A percentile compares a stretch with the other conserved stretches of the same genome.
Conservation (phyloP, 1,140 invertebrate species). For the Tetragnatha versicolor region DNA sequence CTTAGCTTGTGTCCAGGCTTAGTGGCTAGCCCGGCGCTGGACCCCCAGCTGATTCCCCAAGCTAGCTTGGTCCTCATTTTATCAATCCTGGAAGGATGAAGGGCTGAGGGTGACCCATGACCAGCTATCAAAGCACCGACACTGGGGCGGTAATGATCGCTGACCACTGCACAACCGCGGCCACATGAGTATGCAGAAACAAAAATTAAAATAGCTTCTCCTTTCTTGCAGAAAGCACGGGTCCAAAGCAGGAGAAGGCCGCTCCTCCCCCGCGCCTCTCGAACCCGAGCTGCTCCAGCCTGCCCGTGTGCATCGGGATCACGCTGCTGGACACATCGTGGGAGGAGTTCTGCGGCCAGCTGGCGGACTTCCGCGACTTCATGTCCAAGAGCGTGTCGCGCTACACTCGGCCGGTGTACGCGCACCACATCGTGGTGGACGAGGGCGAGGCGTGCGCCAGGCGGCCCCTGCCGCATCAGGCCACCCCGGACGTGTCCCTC, state of each 20-base stretch:
- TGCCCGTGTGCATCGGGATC: slow-evolving; percentile 31
- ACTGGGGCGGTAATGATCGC: background rate
- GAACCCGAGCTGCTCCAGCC: slow-evolving; percentile 32
- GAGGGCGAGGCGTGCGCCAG: background rate
- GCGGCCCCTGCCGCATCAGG: background rate
- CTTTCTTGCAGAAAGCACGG: no score
- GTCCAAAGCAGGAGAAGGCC: background rate
- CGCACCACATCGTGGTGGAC: slow-evolving; percentile 27
- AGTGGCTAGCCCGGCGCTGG: no score
- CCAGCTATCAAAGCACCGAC: background rate
- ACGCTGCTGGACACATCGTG: slow-evolving; percentile 32
- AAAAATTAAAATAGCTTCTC: background rate
- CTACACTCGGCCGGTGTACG: slow-evolving; percentile 18
- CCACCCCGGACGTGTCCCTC: background rate
- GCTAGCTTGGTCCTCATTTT: no score
- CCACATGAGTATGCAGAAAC: background rate
- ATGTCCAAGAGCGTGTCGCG: slow-evolving; percentile 15
- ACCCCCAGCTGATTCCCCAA: no score
- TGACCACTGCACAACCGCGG: background rate
- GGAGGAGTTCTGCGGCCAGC: slow-evolving; percentile 25
- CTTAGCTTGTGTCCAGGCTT: no score
- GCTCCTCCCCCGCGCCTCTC: slow-evolving; percentile 13
- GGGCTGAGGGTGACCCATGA: no score
- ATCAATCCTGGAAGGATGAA: no score
- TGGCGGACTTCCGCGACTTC: slow-evolving; percentile 18